Evolutionary conservation across 2,888 invertebrate genomes (phyloP), one percentile per base, ranked within the genome.

Genomic region (Drosophila algonquin): DNA sequence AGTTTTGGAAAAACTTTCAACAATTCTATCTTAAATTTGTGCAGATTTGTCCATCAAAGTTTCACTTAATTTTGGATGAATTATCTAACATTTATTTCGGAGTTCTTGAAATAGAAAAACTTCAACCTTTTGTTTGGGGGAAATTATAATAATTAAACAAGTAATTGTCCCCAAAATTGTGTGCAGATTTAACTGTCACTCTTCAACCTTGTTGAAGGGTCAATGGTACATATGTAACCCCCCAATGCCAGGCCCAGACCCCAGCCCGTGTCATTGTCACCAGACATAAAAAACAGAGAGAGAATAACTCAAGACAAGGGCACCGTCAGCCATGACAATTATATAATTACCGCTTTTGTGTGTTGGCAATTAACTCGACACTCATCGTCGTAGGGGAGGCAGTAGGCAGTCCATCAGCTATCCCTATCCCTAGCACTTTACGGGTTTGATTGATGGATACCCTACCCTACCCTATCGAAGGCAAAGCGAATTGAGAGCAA

Each of bases 311-410:
- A 52, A 48, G 24, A 12, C 44, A 70, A 65, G 63, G 67, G 44
- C 65, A 65, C 48, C 60, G 27, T 48, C 45, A 32, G 51, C 53
- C 47, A 59, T 69, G 76, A 87, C 83, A 83, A 85, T 87, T 87
- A 77, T 82, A 80, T 87, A 85, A 87, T 87, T 87, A 80, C 74
- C 69, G 75, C 76, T 79, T 79, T 81, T 84, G 84, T 76, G 81
- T 71, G 52, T 45, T 79, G 69, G 63, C 87, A 87, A 87, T 82
- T 87, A 87, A 79, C 71, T 79, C 75, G 69, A 77, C 76, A 69
- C 86, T 79, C 57, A 2, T 40, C 57, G 7, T 40, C 14, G 18
- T 18, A 18, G 40, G 40, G 21, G 21, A 21, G 21, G 21, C 21
- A 21, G 21, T 2, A 6, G 14, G 40, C 47, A 58, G 62, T 30